Base-by-base conservation (phyloP, 2,888 invertebrate species). In the Pedicia rivosa region DNA sequence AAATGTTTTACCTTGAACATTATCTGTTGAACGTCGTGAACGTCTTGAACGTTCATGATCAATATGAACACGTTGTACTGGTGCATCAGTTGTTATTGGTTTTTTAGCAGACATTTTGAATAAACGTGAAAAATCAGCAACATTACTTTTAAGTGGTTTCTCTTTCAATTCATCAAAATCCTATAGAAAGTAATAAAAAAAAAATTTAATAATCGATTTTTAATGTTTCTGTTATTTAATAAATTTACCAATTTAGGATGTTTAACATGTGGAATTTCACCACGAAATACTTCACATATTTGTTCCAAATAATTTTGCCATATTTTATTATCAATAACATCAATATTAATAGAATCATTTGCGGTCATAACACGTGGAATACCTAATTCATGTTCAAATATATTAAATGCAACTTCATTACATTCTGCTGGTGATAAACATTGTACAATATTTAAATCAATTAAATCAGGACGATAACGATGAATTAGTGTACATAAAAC, bases 201-300 rank as follows among this genome's bases (percentile, higher is more conserved):
- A 10, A 10, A 5, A 5, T 24, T 5, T n/a, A 8, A 24, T 5
- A 24, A 24, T 10, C n/a, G 3, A 24, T 5, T 3, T 24, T 10
- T 10, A 24, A n/a, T n/a, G n/a, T 5, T 20, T 8, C 8, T 10
- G n/a, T 10, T 5, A 5, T 3, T 10, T 5, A 5, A 5, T 5
- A 4, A 32, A 59, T 64, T 64, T 60, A 74, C 74, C 65, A 78
- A 61, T 65, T 77, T 78, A 4, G 75, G 73, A 59, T 78, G 77
- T 52, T 77, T 78, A 40, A 79, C 70, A 50, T 79, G 76, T 5
- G 91, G 90, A 49, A 90, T 84, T 62, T 92, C 90, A 31, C 90
- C 86, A 49, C 87, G 78, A 66, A 94, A 92, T 37, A 78, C 76
- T 56, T 83, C 78, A 62, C 91, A 91, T 43, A 94, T 78, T 57